Conservation (phyloP, 1,140 invertebrate genomes). For the Sarcophaga peregrina region DNA sequence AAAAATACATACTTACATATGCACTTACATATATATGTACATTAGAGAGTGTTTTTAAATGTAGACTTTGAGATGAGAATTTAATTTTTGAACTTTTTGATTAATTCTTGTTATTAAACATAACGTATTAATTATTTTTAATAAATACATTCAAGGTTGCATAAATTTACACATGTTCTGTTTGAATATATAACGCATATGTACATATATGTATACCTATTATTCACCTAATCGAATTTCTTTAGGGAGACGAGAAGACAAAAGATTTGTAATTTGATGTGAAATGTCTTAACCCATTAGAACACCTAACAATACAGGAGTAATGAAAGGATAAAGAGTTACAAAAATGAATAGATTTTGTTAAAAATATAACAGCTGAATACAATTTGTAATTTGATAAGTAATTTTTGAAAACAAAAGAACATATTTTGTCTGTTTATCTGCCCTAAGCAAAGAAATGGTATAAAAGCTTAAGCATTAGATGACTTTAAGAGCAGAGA, state of each 20-base stretch:
- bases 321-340: neutral
- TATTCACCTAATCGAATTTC: too few relatives aligned
- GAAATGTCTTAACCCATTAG: neutral
- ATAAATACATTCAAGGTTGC: too few relatives aligned
- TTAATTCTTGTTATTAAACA: too few relatives aligned
- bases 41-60: too few relatives aligned
- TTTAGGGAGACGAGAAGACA: neutral
- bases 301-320: neutral
- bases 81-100: too few relatives aligned
- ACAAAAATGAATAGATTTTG: neutral
- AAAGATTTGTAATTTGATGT: neutral
- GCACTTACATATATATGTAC: too few relatives aligned
- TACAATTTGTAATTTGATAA: slow-evolving; percentile 9
- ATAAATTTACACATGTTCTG: too few relatives aligned
- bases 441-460: neutral
- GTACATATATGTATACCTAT: too few relatives aligned
- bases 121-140: too few relatives aligned
- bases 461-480: slow-evolving; percentile 8
- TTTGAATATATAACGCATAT: too few relatives aligned
- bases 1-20: too few relatives aligned
- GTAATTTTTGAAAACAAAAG: neutral
- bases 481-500: neutral
- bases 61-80: too few relatives aligned
- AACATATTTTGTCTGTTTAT: neutral
- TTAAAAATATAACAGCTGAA: neutral